These are phyloP conservation scores for Drosophila burlai DNA, from an alignment of 1,140 invertebrate genomes.

Conservation along the genomic window DNA sequence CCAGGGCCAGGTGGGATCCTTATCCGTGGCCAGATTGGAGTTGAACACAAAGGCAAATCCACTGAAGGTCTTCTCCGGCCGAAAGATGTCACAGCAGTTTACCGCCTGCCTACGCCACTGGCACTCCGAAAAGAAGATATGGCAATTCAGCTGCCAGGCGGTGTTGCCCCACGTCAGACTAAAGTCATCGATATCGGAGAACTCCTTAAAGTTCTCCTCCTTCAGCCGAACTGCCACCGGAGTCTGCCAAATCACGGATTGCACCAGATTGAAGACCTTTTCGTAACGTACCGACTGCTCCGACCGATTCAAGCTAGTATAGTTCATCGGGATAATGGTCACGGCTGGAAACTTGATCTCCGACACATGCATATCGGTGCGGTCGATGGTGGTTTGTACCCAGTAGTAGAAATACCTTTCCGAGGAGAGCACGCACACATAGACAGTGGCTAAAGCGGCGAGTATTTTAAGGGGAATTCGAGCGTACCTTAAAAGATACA, in stretches of 20 bases:
- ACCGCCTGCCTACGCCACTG: conserved; percentile 50
- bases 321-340: conserved; percentile 63
- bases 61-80: not conserved
- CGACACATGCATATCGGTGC: conserved; percentile 74
- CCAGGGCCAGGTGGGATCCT: conserved; percentile 66
- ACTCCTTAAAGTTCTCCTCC: conserved; percentile 13
- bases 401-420: conserved; percentile 74
- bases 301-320: conserved; percentile 3
- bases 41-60: conserved; percentile 67
- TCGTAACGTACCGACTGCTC: not conserved
- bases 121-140: conserved; percentile 59
- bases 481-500: conserved; percentile 4
- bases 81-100: conserved; percentile 66
- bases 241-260: conserved; percentile 40
- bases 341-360: conserved; percentile 73
- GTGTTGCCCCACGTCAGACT: conserved; percentile 1
- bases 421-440: conserved; percentile 61
- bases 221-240: not conserved
- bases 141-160: conserved; percentile 35
- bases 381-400: conserved; percentile 77
- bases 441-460: conserved; percentile 38
- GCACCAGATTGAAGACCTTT: conserved; percentile 40
- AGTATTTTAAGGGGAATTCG: conserved; percentile 37
- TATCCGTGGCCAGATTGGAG: not conserved
- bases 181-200: conserved; percentile 17